Evolutionary conservation across 2,113 vertebrate genomes (phyloP).

Genomic region (Tricholaema leucomelas): DNA sequence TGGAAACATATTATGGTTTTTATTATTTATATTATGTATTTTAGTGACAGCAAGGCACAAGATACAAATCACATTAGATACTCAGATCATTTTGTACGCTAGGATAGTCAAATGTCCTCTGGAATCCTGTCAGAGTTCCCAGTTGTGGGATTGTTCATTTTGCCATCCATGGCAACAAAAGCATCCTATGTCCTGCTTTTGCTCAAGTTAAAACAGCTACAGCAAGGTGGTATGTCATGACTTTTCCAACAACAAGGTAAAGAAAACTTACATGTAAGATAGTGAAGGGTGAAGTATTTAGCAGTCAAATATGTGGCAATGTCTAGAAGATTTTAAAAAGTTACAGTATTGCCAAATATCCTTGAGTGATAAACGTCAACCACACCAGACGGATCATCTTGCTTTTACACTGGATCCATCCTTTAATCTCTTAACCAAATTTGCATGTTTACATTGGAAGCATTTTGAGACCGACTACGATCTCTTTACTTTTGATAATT

Average conservation of each 20-base stretch:
- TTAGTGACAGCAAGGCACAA: not conserved
- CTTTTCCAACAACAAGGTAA: not conserved
- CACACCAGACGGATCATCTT: not conserved
- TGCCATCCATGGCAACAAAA: not conserved
- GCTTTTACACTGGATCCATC: not conserved
- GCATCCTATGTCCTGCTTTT: not conserved
- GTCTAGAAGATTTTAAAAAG: not conserved
- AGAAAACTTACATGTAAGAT: not conserved
- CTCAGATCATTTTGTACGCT: not conserved
- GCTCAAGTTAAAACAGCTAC: not conserved
- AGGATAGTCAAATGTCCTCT: not conserved
- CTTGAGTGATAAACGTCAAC: not conserved
- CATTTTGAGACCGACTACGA: not conserved
- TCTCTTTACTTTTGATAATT: not conserved
- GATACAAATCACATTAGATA: not conserved
- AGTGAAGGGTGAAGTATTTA: not conserved
- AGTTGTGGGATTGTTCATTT: not conserved
- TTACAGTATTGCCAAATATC: not conserved
- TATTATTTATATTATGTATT: not conserved
- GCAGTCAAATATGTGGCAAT: not conserved
- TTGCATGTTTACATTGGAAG: slow-evolving; percentile 5
- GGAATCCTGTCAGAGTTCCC: not conserved
- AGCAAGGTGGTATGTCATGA: not conserved
- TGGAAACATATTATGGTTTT: not conserved
- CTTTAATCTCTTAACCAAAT: slow-evolving; percentile 2